phyloP scores from a whole-genome alignment of 64 coral and sea anemone genomes.

The Montipora foliosa region DNA sequence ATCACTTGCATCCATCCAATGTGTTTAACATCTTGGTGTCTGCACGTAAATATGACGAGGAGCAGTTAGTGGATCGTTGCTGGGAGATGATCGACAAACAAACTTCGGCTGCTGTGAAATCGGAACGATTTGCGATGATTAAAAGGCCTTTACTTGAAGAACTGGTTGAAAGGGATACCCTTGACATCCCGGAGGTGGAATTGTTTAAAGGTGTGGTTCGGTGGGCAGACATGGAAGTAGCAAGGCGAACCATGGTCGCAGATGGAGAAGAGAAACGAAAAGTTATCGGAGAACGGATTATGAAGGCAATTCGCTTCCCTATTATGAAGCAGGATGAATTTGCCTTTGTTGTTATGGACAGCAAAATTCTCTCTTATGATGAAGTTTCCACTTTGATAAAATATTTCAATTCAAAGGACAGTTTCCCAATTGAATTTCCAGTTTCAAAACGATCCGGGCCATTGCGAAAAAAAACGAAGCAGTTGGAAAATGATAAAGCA shows the following conservation, averaged over 20 bases:
- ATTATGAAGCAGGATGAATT: not conserved
- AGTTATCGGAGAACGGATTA: not conserved
- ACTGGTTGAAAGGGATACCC: not conserved
- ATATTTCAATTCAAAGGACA: too few species aligned
- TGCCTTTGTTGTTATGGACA: not conserved
- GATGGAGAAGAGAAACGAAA: not conserved
- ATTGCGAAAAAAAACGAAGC: too few species aligned
- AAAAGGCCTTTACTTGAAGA: not conserved
- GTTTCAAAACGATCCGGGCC: too few species aligned
- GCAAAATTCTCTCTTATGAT: too few species aligned
- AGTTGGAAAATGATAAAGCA: too few species aligned
- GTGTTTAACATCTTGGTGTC: slow-evolving; percentile 20
- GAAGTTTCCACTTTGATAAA: too few species aligned
- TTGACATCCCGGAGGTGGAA: not conserved
- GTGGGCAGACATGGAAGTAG: not conserved
- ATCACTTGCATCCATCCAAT: too few species aligned
- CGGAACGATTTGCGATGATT: not conserved
- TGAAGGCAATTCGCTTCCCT: not conserved
- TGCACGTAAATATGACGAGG: not conserved
- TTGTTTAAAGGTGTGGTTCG: not conserved
- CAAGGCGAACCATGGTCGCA: not conserved
- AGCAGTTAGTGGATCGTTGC: too few species aligned
- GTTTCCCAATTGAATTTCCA: too few species aligned
- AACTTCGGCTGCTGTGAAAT: slow-evolving; percentile 2
- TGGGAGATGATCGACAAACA: not conserved